Conservation (phyloP, 2,113 vertebrate species). For the Ciconia maguari region DNA sequence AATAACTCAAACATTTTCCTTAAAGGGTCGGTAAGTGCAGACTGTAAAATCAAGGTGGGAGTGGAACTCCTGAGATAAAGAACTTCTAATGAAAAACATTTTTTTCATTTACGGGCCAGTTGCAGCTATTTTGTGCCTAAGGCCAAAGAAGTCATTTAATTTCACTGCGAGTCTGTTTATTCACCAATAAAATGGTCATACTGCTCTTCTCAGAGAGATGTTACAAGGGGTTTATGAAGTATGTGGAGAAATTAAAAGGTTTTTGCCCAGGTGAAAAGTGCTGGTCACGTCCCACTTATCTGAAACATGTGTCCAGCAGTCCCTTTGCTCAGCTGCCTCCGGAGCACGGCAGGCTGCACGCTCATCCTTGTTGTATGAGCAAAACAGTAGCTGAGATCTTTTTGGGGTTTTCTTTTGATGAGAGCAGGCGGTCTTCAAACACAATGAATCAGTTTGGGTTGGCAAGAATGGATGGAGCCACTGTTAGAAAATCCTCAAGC, state of each 20-base stretch:
- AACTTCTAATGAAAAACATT: background rate
- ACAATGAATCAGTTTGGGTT: background rate
- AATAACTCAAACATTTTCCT: background rate
- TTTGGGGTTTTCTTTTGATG: background rate
- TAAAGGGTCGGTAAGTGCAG: accelerated
- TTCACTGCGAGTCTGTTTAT: accelerated
- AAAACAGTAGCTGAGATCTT: background rate
- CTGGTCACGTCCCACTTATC: accelerated
- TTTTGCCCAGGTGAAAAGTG: background rate
- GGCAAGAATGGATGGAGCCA: background rate
- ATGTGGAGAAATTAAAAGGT: background rate
- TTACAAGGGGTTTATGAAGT: background rate
- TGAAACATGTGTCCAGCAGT: background rate
- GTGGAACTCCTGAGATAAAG: background rate
- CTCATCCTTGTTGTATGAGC: background rate
- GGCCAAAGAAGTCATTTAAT: background rate
- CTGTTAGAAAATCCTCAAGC: background rate
- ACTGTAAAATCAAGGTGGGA: background rate
- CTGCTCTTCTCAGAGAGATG: background rate
- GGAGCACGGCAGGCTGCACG: accelerated
- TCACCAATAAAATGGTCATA: background rate
- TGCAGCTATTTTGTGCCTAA: background rate
- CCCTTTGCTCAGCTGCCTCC: background rate
- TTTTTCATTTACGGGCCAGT: background rate
- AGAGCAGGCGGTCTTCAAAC: background rate